Evolutionary conservation across 1,140 invertebrate species (phyloP), one percentile per base, ranked within the genome.

Genomic region (Apis laboriosa): DNA sequence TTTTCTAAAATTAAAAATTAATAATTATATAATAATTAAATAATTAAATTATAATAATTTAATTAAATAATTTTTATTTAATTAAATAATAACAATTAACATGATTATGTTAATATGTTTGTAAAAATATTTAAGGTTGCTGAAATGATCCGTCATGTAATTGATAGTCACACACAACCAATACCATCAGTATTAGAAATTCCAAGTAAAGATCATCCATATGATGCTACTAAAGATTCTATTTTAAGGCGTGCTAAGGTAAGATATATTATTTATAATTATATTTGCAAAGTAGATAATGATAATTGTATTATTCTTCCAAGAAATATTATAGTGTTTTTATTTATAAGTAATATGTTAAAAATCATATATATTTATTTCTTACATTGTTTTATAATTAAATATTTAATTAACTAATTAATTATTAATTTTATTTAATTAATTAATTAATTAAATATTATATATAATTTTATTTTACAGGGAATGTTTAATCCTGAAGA

Each of bases 141-240:
- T 63, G 99, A 99, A 94, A 96, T 99, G 95, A 99, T 99, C 92
- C 96, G 99, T 73, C 98, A 99, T 94, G 97, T 98, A 13, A 99
- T 99, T 88, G 99, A 99, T 93, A 96, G 96, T 49, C 98, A 99
- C 92, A 97, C 96, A 55, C 96, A 97, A 70, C 98, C 98, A 4
- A 97, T 99, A 84, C 99, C 99, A 49, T 96, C 99, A 19, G 97
- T 99, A 11, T 95, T 99, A 72, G 99, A 99, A 96, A 99, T 99
- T 90, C 99, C 99, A 43, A 99, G 98, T 28, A 99, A 99, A 94
- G 99, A 99, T 94, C 98, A 99, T 94, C 99, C 99, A 0, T 99
- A 99, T 94, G 99, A 99, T 95, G 98, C 99, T 58, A 97, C 96
- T 89, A 99, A 99, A 94, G 99, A 99, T 95, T 99, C 98, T 1